Evolutionary conservation across 2,888 invertebrate genomes (phyloP).

Genomic region (Patella pellucida): DNA sequence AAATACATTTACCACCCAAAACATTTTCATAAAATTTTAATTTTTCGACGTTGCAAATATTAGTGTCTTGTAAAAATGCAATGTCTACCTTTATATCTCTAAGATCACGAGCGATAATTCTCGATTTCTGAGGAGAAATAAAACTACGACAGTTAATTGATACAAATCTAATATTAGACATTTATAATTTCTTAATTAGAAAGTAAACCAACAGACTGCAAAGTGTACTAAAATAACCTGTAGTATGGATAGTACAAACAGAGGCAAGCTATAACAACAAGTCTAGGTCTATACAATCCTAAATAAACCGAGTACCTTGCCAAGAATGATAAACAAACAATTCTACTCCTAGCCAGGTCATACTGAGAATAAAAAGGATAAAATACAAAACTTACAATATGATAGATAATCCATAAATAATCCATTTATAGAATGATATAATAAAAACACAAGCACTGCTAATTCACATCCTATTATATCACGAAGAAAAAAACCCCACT

Average conservation of each 20-base stretch:
- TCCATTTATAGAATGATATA: too few relatives aligned
- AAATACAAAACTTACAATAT: too few relatives aligned
- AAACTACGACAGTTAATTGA: constrained; percentile 9
- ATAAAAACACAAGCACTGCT: too few relatives aligned
- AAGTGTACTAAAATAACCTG: too few relatives aligned
- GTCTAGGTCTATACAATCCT: too few relatives aligned
- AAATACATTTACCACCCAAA: not conserved
- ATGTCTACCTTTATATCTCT: not conserved
- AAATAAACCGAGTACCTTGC: not conserved
- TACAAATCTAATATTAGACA: not conserved
- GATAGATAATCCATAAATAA: too few relatives aligned
- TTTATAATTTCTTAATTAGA: not conserved
- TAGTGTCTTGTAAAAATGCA: constrained; percentile 1
- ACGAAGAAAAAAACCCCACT: too few relatives aligned
- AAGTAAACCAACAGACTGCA: not conserved
- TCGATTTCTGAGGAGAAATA: constrained; percentile 1
- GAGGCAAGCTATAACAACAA: too few relatives aligned
- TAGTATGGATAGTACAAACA: too few relatives aligned
- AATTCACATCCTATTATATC: too few relatives aligned
- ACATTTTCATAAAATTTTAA: not conserved
- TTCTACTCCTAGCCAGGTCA: too few relatives aligned
- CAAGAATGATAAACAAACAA: not conserved
- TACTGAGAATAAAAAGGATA: too few relatives aligned
- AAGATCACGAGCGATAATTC: not conserved
- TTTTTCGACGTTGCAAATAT: not conserved